These are phyloP conservation scores for Clytia hemisphaerica DNA, from an alignment of 30 jellyfish, hydroid and myxozoan genomes.

Conservation along the genomic window DNA sequence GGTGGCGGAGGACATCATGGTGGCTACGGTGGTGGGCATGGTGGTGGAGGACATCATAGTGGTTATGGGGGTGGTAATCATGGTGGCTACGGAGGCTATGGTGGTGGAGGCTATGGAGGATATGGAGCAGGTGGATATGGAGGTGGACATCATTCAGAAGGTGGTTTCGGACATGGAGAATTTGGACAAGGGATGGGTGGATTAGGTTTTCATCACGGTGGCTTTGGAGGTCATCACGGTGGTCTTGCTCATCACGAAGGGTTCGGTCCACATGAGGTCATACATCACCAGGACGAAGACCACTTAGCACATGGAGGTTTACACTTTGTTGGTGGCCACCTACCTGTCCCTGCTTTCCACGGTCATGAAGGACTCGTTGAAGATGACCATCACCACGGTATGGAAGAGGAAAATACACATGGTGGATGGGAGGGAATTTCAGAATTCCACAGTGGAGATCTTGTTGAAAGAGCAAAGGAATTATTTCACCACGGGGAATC, in stretches of 20 bases:
- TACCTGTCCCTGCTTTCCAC: no score
- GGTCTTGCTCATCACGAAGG: conserved; percentile 15
- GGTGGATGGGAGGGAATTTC: no score
- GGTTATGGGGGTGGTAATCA: conserved; percentile 40
- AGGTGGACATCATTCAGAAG: conserved; percentile 24
- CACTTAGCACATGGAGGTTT: no score
- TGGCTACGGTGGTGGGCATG: conserved; percentile 4
- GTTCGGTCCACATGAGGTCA: no score
- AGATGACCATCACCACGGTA: no score
- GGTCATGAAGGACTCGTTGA: no score
- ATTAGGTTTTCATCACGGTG: not conserved
- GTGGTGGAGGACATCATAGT: conserved; percentile 41
- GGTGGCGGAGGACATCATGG: conserved; percentile 27
- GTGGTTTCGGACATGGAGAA: conserved; percentile 23
- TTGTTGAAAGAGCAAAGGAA: no score
- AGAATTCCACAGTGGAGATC: no score
- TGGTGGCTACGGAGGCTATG: conserved; percentile 45
- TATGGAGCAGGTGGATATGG: conserved; percentile 36
- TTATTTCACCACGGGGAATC: no score
- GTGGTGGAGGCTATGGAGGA: conserved; percentile 38
- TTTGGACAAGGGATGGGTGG: not conserved
- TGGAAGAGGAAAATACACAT: no score
- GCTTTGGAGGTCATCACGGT: not conserved
- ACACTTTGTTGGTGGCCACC: no score
- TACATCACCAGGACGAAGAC: no score